These are phyloP conservation scores for Acanthis flammea DNA, from an alignment of 2,797 vertebrate genomes.

Conservation along the genomic window DNA sequence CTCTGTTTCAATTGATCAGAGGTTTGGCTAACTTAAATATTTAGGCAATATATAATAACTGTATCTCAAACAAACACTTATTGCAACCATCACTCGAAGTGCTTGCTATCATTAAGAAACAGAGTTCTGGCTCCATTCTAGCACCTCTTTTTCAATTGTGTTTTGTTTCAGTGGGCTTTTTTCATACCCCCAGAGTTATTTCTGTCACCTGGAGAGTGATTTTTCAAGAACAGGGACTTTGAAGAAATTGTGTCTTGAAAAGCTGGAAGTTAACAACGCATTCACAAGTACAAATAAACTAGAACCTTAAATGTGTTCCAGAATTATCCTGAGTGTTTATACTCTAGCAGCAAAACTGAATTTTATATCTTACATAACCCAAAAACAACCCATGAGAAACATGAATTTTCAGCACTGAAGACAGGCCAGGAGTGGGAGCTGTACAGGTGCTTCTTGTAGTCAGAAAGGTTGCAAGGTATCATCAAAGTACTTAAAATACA, in stretches of 20 bases:
- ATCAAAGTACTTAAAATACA: not conserved
- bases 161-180: not conserved
- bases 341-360: not conserved
- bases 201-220: not conserved
- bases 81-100: not conserved
- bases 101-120: not conserved
- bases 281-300: not conserved
- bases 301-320: not conserved
- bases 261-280: not conserved
- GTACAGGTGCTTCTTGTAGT: not conserved
- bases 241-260: not conserved
- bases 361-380: not conserved
- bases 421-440: not conserved
- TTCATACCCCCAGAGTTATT: not conserved
- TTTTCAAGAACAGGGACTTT: not conserved
- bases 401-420: not conserved
- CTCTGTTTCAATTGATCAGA: constrained; percentile 47
- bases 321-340: not conserved
- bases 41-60: constrained; percentile 49
- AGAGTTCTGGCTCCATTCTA: not conserved
- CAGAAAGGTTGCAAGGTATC: not conserved
- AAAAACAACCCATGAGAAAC: not conserved
- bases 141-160: not conserved
- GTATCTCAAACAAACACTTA: constrained; percentile 50
- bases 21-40: constrained; percentile 54